Evolutionary conservation across 2,797 vertebrate genomes (phyloP), one percentile per base, ranked within the genome.

Genomic region (Botia almorhae): DNA sequence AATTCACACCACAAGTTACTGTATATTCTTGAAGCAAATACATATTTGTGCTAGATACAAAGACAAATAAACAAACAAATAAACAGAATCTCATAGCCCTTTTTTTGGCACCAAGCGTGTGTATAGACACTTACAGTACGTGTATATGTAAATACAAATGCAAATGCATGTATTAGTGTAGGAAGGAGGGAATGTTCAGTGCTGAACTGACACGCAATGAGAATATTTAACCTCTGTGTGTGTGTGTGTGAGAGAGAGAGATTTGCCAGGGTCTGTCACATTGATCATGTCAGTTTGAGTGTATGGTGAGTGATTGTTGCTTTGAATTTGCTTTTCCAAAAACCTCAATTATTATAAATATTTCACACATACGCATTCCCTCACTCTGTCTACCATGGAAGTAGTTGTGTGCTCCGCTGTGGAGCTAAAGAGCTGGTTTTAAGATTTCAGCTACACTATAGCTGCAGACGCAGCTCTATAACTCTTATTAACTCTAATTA

Each of bases 281-380:
- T 81, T 77, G 43, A 81, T 83, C 76, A 78, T 2, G 7, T 83
- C 69, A 61, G 48, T 80, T 76, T 83, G 78, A 81, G 29, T 73
- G 68, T 61, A 69, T 71, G 17, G 64, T 77, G 72, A 74, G 58
- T 78, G 76, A 80, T 56, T 70, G 53, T 67, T 64, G 78, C 82
- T 83, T 83, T 83, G 78, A 83, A 83, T 78, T 77, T 73, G 46
- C 53, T 67, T 76, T 83, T 36, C 65, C 67, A 64, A 83, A 78
- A 65, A 36, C 39, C 61, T 72, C 53, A 80, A 83, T 83, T 76
- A 80, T 76, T 76, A 80, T 76, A 80, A 80, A 71, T 64, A 80
- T 56, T 55, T 48, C 70, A 63, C 69, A 13, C 75, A 56, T 43
- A 33, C 74, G 4, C 60, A 10, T 48, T 12, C 69, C 16, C 69